Conservation (phyloP, 2,113 vertebrate genomes). For the Archocentrus centrarchus region DNA sequence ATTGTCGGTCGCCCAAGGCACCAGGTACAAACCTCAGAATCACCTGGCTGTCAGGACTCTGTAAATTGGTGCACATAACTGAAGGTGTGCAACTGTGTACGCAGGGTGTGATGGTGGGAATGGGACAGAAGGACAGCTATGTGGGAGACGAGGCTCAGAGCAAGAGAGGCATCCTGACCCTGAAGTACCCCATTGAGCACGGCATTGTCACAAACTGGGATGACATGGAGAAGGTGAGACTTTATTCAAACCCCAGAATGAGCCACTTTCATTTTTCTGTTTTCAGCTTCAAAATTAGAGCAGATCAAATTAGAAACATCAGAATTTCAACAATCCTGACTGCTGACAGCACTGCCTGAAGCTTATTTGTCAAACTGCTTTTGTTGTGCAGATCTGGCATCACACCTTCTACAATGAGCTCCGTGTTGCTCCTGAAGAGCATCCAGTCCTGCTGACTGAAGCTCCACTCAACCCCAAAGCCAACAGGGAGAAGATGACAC, state of each 20-base stretch:
- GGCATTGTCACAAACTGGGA: constrained; percentile 99
- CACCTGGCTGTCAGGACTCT: accelerated
- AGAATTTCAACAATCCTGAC: accelerated
- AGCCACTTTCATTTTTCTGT: no score
- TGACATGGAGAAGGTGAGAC: constrained; percentile 91
- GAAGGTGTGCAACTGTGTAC: background rate
- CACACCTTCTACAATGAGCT: constrained; percentile 81
- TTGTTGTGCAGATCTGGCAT: constrained; percentile 90
- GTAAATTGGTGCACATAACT: accelerated
- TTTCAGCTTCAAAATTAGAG: background rate
- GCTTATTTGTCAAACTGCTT: accelerated
- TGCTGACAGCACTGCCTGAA: background rate
- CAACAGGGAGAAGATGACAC: constrained; percentile 96
- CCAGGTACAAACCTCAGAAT: background rate
- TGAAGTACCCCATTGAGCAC: constrained; percentile 94
- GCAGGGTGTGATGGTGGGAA: constrained; percentile 97
- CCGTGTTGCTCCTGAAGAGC: constrained; percentile 92
- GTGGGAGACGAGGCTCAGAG: constrained; percentile 97
- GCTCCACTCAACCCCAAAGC: constrained; percentile 96
- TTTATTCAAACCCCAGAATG: accelerated
- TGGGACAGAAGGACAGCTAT: constrained; percentile 97
- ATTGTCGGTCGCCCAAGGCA: constrained; percentile 64
- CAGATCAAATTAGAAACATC: accelerated
- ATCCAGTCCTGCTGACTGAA: constrained; percentile 92
- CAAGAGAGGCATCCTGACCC: constrained; percentile 31